These are phyloP conservation scores for Danaus chrysippus DNA, from an alignment of 2,888 invertebrate species.

Conservation along the genomic window DNA sequence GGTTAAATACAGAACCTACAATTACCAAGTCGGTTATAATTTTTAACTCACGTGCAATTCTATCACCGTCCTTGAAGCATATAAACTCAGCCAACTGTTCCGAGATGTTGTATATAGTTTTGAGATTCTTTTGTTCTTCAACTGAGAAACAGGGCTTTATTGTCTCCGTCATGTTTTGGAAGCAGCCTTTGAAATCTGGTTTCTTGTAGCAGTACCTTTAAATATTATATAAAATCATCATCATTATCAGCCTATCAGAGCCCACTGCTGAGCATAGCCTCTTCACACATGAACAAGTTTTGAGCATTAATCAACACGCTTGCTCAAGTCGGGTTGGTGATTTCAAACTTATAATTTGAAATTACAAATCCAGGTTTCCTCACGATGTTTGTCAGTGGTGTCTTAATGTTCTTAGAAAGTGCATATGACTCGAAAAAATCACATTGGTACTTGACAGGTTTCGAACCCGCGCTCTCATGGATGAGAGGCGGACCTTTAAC, in stretches of 20 bases:
- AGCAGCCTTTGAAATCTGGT: conserved; percentile 62
- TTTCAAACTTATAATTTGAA: too few relatives aligned
- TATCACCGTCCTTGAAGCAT: conserved; percentile 89
- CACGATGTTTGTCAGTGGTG: too few relatives aligned
- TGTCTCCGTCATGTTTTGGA: conserved; percentile 46
- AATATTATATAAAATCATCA: not conserved
- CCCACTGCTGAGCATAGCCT: too few relatives aligned
- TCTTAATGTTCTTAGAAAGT: too few relatives aligned
- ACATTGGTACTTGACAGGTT: too few relatives aligned
- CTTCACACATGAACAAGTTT: too few relatives aligned
- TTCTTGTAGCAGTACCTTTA: conserved; percentile 63
- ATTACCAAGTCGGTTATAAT: not conserved
- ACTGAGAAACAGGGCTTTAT: conserved; percentile 80
- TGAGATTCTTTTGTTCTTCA: conserved; percentile 80
- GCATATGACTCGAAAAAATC: too few relatives aligned
- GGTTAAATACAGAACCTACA: not conserved
- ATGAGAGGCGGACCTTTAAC: too few relatives aligned
- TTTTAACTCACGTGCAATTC: conserved; percentile 84
- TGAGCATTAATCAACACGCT: too few relatives aligned
- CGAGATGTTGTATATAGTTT: conserved; percentile 82
- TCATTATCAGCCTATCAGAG: not conserved
- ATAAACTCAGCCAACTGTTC: conserved; percentile 85
- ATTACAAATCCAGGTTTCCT: too few relatives aligned
- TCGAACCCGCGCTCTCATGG: too few relatives aligned
- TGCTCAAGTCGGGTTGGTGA: not conserved